Base-by-base conservation (phyloP, 2,113 vertebrate species). In the Erpornis zantholeuca region DNA sequence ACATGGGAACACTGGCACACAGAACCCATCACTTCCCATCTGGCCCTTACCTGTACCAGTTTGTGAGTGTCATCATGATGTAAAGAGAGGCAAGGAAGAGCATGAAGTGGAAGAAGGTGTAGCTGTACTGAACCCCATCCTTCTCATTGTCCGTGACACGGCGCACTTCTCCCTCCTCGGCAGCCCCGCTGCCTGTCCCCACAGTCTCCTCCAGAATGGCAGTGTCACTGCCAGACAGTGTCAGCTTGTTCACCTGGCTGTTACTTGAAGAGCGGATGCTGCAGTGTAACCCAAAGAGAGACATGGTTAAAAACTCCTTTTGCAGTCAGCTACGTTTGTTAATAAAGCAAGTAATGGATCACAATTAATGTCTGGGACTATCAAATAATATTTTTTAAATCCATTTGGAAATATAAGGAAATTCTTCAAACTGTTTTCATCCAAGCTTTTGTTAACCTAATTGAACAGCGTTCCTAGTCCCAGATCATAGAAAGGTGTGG, bases 51-150 rank as follows among this genome's bases (percentile, higher is more conserved):
- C 99, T 99, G 98, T 99, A 99, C 99, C 99, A 99, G 98, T 98
- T 98, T 3, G 99, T 99, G 85, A 99, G 98, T 0, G 99, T 99
- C 99, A 99, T 99, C 99, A 99, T 99, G 97, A 99, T 99, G 97
- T 99, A 99, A 2, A 99, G 98, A 5, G 99, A 99, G 9, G 99
- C 99, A 35, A 99, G 98, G 90, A 97, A 98, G 47, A 99, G 98
- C 99, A 99, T 98, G 88, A 99, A 97, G 96, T 99, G 99, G 94
- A 99, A 99, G 93, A 98, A 98, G 24, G 97, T 97, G 92, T 99
- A 99, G 98, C 80, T 99, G 97, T 99, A 99, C 97, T 99, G 99
- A 27, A 99, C 98, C 0, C 97, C 96, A 15, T 99, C 98, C 64
- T 94, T 98, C 96, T 99, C 99, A 0, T 99, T 99, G 96, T 99